Evolutionary conservation across 2,888 invertebrate species (phyloP), one percentile per base, ranked within the genome.

Genomic region (Calliopum simillimum): DNA sequence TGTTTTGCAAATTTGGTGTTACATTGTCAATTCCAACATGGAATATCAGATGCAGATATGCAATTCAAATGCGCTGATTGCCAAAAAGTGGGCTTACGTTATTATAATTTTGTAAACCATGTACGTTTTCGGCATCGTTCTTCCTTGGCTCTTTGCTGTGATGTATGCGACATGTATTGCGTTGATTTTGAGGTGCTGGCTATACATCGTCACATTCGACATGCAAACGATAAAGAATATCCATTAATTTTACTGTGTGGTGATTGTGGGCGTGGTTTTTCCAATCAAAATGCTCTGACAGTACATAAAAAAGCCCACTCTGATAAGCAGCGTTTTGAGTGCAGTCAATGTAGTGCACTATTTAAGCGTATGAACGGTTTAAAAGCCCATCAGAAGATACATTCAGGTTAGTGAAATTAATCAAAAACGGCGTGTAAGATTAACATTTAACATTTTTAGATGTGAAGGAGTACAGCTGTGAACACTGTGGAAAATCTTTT

Each of bases 401-500:
- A 82, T 67, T 65, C 76, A 21, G 79, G 81, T 79, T 53, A 70
- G 70, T 72, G 5, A 56, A 19, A 23, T 23, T 56, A 13, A 13
- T 25, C 14, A 5, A 14, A 12, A 14, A 56, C 11, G 13, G 3
- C 25, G 21, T 56, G 14, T 13, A 21, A 1, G 43, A 11, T 4
- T n/a, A 4, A 23, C 4, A 56, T 56, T 56, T 56, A n/a, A n/a
- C n/a, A 46, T 68, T 67, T 74, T 4, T 53, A 80, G 81, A 79
- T 67, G 43, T 72, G 2, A 77, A 79, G 51, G 78, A 78, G 19
- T 88, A 86, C 77, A 79, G 80, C 0, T 90, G 90, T 76, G 77
- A 81, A 16, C 76, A 81, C 3, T 90, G 90, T 75, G 86, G 86
- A 0, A 88, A 87, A 69, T 83, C 80, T 2, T 90, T 90, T 79